phyloP scores from a whole-genome alignment of 2,888 invertebrate species.

The Torymus texanus region DNA sequence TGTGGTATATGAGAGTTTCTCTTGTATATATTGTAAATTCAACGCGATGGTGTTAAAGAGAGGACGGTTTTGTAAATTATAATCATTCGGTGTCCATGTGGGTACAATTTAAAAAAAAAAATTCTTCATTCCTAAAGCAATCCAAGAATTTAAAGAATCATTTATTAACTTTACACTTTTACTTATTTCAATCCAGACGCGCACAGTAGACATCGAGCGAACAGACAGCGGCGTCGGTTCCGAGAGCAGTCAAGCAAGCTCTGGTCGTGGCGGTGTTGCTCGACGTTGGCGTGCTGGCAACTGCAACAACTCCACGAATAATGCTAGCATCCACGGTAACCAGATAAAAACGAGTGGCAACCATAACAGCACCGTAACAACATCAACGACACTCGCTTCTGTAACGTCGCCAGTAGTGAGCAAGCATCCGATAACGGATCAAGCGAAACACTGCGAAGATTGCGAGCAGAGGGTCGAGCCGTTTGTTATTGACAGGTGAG shows the following conservation, averaged over 20 bases:
- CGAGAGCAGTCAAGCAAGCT: conserved; percentile 91
- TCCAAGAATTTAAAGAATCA: no score
- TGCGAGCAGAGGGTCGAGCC: conserved; percentile 89
- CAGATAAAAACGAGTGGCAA: conserved; percentile 69
- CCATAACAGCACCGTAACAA: conserved; percentile 80
- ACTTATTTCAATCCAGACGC: conserved; percentile 64
- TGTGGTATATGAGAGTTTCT: no score
- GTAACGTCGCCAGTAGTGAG: not conserved
- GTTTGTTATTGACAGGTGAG: conserved; percentile 81
- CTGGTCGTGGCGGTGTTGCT: conserved; percentile 78
- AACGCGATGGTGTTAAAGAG: no score
- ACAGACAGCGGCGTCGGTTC: conserved; percentile 96
- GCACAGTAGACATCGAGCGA: conserved; percentile 87
- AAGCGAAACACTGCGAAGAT: conserved; percentile 86
- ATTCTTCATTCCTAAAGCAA: no score
- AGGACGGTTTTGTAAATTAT: no score
- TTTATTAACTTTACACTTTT: not conserved
- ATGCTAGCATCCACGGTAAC: conserved; percentile 72
- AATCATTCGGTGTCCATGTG: no score
- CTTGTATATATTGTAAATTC: no score
- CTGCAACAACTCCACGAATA: conserved; percentile 66
- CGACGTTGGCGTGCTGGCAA: conserved; percentile 70
- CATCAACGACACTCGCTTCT: not conserved
- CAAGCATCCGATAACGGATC: not conserved
- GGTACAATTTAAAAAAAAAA: no score